Conservation (phyloP, 2,888 invertebrate species). For the Coenonympha arcania region DNA sequence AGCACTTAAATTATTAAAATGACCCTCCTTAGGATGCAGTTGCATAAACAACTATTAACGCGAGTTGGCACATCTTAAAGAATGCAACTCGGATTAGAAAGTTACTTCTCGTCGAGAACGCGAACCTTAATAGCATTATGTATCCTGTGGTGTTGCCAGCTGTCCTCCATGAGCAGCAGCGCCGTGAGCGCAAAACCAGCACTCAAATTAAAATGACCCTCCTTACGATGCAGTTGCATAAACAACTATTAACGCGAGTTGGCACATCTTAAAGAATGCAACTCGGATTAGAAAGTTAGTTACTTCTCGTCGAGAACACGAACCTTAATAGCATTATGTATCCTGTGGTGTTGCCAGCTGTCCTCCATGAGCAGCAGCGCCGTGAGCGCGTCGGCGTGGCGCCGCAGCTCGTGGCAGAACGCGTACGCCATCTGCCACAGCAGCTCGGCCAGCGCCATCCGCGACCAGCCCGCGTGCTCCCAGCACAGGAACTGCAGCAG, state of each 20-base stretch:
- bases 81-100: too few relatives aligned
- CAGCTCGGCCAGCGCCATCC: conserved; percentile 89
- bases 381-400: conserved; percentile 91
- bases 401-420: conserved; percentile 94
- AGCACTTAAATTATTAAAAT: too few relatives aligned
- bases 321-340: conserved; percentile 93
- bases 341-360: conserved; percentile 95
- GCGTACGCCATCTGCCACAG: conserved; percentile 92
- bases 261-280: too few relatives aligned
- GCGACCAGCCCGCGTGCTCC: conserved; percentile 97
- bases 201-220: too few relatives aligned
- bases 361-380: conserved; percentile 93
- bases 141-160: conserved; percentile 96
- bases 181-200: conserved; percentile 86
- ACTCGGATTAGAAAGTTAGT: too few relatives aligned
- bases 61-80: too few relatives aligned
- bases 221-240: too few relatives aligned
- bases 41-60: too few relatives aligned
- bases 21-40: too few relatives aligned
- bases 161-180: conserved; percentile 92
- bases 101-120: too few relatives aligned
- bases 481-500: conserved; percentile 94
- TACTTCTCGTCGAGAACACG: too few relatives aligned
- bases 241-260: too few relatives aligned
- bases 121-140: conserved; percentile 90